Evolutionary conservation across 2,797 vertebrate species (phyloP).

Genomic region (Danio kyathit): DNA sequence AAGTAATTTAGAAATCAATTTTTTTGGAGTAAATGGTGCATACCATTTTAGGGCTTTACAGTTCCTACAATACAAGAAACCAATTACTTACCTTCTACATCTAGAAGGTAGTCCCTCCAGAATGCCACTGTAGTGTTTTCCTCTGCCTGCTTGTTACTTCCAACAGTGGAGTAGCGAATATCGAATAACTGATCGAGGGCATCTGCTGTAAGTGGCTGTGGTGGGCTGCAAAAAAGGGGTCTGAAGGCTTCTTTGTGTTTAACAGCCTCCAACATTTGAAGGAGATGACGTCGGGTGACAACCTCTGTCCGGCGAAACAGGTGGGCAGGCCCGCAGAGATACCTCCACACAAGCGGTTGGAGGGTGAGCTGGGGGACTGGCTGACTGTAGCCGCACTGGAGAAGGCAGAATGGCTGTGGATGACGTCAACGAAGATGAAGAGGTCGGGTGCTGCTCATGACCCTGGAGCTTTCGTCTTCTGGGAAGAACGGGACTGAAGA

Average conservation of each 20-base stretch:
- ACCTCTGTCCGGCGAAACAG: too few relatives aligned
- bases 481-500: too few relatives aligned
- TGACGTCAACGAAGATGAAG: too few relatives aligned
- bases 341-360: too few relatives aligned
- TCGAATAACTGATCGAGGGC: background rate
- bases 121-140: background rate
- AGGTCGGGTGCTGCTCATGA: too few relatives aligned
- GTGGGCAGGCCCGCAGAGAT: too few relatives aligned
- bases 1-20: background rate
- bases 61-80: background rate
- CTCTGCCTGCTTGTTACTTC: conserved; percentile 8
- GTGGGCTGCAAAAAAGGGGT: background rate
- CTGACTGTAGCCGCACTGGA: too few relatives aligned
- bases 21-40: background rate
- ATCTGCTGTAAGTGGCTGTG: conserved; percentile 5
- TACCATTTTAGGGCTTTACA: background rate
- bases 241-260: conserved; percentile 8
- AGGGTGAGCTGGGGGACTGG: too few relatives aligned
- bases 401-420: too few relatives aligned
- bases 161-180: background rate
- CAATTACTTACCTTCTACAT: conserved; percentile 13
- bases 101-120: conserved; percentile 16
- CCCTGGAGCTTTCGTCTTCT: too few relatives aligned
- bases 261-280: background rate
- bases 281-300: too few relatives aligned